Base-by-base conservation (phyloP, 2,113 vertebrate genomes). In the Stigmatopora nigra region DNA sequence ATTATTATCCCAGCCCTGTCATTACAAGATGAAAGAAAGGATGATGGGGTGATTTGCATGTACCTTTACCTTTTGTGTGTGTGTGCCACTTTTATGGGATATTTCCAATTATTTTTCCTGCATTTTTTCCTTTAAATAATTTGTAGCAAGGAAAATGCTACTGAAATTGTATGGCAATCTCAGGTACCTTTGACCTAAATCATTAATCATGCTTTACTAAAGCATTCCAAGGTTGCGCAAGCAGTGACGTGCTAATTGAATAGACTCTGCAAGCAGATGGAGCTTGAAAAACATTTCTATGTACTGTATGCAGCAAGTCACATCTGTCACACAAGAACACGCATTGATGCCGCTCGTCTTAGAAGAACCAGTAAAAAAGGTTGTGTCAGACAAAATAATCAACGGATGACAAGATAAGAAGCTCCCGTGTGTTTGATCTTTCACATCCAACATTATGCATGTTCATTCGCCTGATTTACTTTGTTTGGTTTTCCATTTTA, bases 1-100 rank as follows among this genome's bases (percentile, higher is more conserved):
- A 88, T 90, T 91, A 91, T 91, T 91, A 90, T 82, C 52, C 68
- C 80, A 85, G 78, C 82, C 84, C 87, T 90, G 84, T 91, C 86
- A 91, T 91, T 90, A 91, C 65, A 6, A 84, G 88, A 90, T 91
- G 91, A 90, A 72, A 80, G 67, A 74, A 71, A 49, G 19, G 41
- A 19, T 64, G 17, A 64, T 81, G 70, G 77, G 79, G 71, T 79
- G 80, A 67, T 80, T 81, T 73, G 72, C 58, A 57, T 78, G 68
- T 13, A 0, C 68, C 73, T 46, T 69, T 64, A 61, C 41, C 53
- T 41, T 64, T n/a, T 61, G 57, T 65, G 47, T 70, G 61, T 68
- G 22, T 67, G 77, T 41, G 31, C 69, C 55, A 22, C 68, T 59
- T 31, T 41, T 38, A 1, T 45, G 19, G 59, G 55, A 78, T 77